Evolutionary conservation across 2,888 invertebrate species (phyloP).

Genomic region (Torymus auratus): DNA sequence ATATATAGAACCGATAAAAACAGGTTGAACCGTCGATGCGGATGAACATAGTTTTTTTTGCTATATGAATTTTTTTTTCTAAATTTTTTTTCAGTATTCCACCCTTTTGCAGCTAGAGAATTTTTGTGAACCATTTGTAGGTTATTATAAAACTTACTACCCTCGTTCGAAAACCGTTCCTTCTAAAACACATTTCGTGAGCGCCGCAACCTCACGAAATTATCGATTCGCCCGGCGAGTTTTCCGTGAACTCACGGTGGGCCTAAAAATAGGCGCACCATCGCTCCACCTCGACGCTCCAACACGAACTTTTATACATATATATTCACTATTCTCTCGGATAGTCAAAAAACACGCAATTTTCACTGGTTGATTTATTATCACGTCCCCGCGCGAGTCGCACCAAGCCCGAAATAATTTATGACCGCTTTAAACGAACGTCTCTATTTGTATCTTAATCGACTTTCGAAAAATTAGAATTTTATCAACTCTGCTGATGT

Average conservation of each 20-base stretch:
- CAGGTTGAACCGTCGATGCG: constrained; percentile 62
- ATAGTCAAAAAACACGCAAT: constrained; percentile 59
- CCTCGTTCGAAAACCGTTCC: not conserved
- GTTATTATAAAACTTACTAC: too few relatives aligned
- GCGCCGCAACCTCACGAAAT: constrained; percentile 3
- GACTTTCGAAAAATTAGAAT: constrained; percentile 50
- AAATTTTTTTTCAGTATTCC: too few relatives aligned
- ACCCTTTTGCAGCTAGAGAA: too few relatives aligned
- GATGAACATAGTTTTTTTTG: too few relatives aligned
- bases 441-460: constrained; percentile 50
- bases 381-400: constrained; percentile 1
- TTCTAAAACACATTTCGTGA: not conserved
- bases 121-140: too few relatives aligned
- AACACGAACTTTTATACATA: not conserved
- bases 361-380: constrained; percentile 56
- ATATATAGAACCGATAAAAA: constrained; percentile 61
- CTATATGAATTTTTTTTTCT: too few relatives aligned
- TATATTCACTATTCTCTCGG: constrained; percentile 20
- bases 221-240: constrained; percentile 48
- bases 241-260: constrained; percentile 35
- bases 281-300: too few relatives aligned
- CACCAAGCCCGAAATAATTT: constrained; percentile 37
- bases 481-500: not conserved
- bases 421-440: constrained; percentile 40
- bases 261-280: constrained; percentile 29